phyloP scores from a whole-genome alignment of 2,113 vertebrate genomes.

The Polyodon spathula region DNA sequence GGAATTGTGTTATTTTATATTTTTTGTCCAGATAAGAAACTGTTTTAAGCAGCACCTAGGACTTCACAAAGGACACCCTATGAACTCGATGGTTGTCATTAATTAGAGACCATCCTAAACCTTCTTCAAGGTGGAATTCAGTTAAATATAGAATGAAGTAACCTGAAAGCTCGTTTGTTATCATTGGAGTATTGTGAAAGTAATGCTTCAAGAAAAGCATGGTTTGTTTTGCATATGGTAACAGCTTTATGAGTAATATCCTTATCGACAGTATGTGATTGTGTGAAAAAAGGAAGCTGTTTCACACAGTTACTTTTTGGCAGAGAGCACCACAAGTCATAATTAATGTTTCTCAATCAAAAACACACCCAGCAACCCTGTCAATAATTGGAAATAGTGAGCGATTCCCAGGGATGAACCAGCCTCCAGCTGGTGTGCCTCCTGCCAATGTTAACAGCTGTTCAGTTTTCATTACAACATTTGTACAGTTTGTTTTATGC shows the following conservation, averaged over 20 bases:
- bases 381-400: background rate
- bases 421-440: background rate
- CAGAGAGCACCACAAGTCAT: background rate
- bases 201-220: background rate
- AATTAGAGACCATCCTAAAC: no score
- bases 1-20: no score
- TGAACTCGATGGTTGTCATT: no score
- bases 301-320: conserved; percentile 10
- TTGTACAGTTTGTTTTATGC: conserved; percentile 18
- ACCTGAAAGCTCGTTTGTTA: no score
- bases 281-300: conserved; percentile 16
- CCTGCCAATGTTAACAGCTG: conserved; percentile 25
- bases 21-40: no score
- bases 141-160: no score
- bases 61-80: no score
- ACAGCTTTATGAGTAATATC: background rate
- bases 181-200: background rate
- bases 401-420: conserved; percentile 10
- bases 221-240: background rate
- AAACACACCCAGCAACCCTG: conserved; percentile 1
- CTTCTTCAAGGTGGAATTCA: no score
- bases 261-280: background rate
- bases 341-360: conserved; percentile 18
- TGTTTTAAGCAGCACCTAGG: no score
- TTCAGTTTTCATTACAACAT: conserved; percentile 28